These are phyloP conservation scores for Acrocyrtus sp. DNA, from an alignment of 2,888 invertebrate species.

Conservation along the genomic window DNA sequence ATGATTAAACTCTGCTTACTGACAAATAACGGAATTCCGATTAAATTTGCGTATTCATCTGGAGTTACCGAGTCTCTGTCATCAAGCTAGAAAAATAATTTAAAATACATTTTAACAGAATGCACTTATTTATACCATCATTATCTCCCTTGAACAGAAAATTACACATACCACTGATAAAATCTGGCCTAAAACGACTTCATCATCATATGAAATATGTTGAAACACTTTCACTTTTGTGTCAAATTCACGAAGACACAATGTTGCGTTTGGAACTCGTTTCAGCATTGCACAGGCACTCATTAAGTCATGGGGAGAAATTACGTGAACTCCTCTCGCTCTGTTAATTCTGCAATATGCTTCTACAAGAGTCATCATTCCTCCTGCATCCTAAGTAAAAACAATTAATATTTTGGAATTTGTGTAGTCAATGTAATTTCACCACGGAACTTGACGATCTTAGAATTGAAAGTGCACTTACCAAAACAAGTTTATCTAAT, in stretches of 20 bases:
- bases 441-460: background rate
- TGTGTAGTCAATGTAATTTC: background rate
- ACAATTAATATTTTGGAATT: no score
- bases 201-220: slow-evolving; percentile 73
- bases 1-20: slow-evolving; percentile 89
- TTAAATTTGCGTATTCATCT: slow-evolving; percentile 84
- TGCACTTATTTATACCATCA: no score
- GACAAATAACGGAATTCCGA: slow-evolving; percentile 87
- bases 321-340: slow-evolving; percentile 92
- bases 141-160: no score
- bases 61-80: slow-evolving; percentile 79
- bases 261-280: slow-evolving; percentile 73
- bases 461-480: slow-evolving; percentile 66
- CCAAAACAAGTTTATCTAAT: slow-evolving; percentile 82
- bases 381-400: slow-evolving; percentile 80
- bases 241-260: slow-evolving; percentile 85
- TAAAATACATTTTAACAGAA: background rate
- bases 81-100: slow-evolving; percentile 65
- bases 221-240: slow-evolving; percentile 97
- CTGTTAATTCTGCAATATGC: slow-evolving; percentile 97
- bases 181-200: slow-evolving; percentile 63
- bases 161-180: slow-evolving; percentile 55
- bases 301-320: slow-evolving; percentile 96
- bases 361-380: slow-evolving; percentile 96
- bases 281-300: slow-evolving; percentile 85